phyloP scores from a whole-genome alignment of 2,888 invertebrate genomes.

The Amblyteles armatorius region DNA sequence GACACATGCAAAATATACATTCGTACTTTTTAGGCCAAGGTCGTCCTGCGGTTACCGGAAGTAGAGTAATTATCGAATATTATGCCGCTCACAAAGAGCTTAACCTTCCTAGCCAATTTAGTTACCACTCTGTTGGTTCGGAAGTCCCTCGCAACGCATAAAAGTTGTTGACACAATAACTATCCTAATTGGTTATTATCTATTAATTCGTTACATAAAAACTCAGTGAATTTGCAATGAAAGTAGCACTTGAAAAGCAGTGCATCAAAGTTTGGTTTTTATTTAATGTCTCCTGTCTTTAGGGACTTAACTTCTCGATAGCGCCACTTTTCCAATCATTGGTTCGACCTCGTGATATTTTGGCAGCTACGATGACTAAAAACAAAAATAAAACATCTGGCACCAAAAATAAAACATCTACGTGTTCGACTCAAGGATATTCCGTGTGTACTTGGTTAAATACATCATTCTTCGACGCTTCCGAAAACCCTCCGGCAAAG shows the following conservation, averaged over 20 bases:
- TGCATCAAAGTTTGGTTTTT: not conserved
- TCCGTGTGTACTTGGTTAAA: not conserved
- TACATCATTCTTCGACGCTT: not conserved
- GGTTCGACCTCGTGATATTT: conserved; percentile 59
- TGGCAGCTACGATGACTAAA: conserved; percentile 56
- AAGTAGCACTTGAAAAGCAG: not conserved
- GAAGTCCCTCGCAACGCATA: not conserved
- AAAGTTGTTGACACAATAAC: not conserved
- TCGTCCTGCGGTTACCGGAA: conserved; percentile 3
- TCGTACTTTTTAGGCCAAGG: not conserved
- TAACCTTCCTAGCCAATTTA: not conserved
- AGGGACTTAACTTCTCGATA: not conserved
- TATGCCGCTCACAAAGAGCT: not conserved
- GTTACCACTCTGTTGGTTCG: not conserved
- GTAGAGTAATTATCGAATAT: not conserved
- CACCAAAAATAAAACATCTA: conserved; percentile 61
- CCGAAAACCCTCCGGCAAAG: not conserved
- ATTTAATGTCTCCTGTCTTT: not conserved
- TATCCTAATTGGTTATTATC: not conserved
- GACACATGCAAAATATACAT: not conserved
- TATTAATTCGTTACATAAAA: not conserved
- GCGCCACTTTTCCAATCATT: conserved; percentile 32
- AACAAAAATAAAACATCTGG: conserved; percentile 8
- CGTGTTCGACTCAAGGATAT: not conserved
- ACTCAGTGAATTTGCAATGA: not conserved